Base-by-base conservation (phyloP, 1,140 invertebrate species). In the Hypsibius dujardini region DNA sequence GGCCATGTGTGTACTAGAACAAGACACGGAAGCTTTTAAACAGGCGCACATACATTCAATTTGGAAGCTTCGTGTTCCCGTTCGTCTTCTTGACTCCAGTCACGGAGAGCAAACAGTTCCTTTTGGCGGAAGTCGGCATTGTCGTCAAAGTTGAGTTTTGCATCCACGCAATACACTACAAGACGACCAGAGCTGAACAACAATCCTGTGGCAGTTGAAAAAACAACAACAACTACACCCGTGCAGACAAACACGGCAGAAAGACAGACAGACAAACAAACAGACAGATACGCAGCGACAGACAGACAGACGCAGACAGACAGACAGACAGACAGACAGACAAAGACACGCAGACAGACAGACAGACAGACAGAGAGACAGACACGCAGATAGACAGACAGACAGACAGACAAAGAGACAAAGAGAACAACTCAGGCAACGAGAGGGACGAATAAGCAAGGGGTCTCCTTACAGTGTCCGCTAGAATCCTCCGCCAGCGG, bases 71-170 rank as follows among this genome's bases (percentile, higher is more conserved):
- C 87, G 1, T 93, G 88, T 82, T 98, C 95, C 76, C 93, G 90
- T 50, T 87, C 82, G 80, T 98, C 92, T 79, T 95, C 91, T 79
- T 98, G 93, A 62, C 86, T 86, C 83, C 85, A 90, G 79, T 98
- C 95, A 73, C 91, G 84, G 42, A 89, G 77, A 2, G 81, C 84
- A 77, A 96, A 97, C 1, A 97, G 80, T 72, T 92, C 87, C 76
- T 93, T 90, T 78, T 98, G 94, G 71, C 95, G 85, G 78, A 90
- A 97, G 71, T 90, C 88, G 1, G 94, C 90, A 78, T 97, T 98
- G 78, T 95, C 92, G 77, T 98, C 94, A 77, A 98, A 94, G 75
- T 89, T 83, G 75, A 93, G 87, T 79, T 97, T 97, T 72, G 92
- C 92, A 81, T 97, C 94, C 74, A 97, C 70, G 40, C 67, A 70